Base-by-base conservation (phyloP, 2,113 vertebrate species). In the Sturnus vulgaris region DNA sequence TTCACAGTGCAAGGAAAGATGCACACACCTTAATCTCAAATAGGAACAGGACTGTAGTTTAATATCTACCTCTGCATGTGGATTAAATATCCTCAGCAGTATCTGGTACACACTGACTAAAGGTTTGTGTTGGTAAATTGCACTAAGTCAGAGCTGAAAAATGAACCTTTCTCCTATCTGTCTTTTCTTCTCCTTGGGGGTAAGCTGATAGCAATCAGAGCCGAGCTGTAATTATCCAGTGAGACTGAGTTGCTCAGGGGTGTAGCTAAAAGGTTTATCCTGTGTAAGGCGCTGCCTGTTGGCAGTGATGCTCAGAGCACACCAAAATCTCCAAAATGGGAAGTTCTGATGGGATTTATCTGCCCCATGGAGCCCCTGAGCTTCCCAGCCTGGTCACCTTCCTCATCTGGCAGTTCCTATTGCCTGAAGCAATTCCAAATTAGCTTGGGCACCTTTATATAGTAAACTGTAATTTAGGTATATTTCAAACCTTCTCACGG, bases 301-400 rank as follows among this genome's bases (percentile, higher is more conserved):
- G 30, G 12, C 30, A 59, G 18, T 12, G 42, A 15, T 80, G 68
- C 22, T 64, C 22, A 3, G 7, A 56, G 27, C 22, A 64, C 22
- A 12, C 12, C 37, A 42, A 33, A 39, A 31, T 64, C 31, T 60
- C 15, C 17, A 5, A 5, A 22, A 12, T 19, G 37, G 37, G 7
- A 49, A 3, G 8, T 33, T 27, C 17, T 0, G 0, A 4, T 8
- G 46, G 31, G 4, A 4, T 82, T 66, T 61, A 4, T 59, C 11
- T 66, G 42, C 13, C 14, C 10, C 8, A 5, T 16, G 14, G 39
- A 47, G 4, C 7, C 5, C 8, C 15, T 70, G 37, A 52, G 6
- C 19, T 75, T 82, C 24, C 28, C 50, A 35, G 12, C 14, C 37
- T 30, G 55, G 37, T 42, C 50, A 12, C 2, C 8, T 87, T 18